These are phyloP conservation scores for Contarinia nasturtii DNA, from an alignment of 1,140 invertebrate genomes.

Conservation along the genomic window DNA sequence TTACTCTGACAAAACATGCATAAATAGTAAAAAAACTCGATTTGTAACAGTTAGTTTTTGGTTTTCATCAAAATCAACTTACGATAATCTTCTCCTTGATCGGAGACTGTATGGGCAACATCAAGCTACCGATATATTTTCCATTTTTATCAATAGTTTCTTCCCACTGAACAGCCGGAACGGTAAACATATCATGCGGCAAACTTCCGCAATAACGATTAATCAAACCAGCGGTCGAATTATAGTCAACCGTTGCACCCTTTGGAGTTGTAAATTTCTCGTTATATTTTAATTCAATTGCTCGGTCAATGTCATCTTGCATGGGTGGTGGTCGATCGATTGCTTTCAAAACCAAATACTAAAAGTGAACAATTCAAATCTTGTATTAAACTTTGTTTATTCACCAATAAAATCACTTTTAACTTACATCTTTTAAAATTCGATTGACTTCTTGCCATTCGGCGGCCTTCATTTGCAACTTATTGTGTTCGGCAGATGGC, in stretches of 20 bases:
- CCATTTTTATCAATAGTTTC: constrained; percentile 11
- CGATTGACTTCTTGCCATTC: constrained; percentile 23
- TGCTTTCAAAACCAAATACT: constrained; percentile 40
- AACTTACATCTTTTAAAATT: constrained; percentile 11
- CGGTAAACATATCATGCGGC: constrained; percentile 66
- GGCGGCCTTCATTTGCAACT: constrained; percentile 14
- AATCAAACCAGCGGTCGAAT: constrained; percentile 29
- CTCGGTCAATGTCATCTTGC: constrained; percentile 26
- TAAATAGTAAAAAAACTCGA: not conserved
- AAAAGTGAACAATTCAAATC: constrained; percentile 11
- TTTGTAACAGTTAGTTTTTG: not conserved
- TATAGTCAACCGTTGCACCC: constrained; percentile 11
- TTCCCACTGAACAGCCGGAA: constrained; percentile 48
- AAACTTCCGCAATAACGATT: constrained; percentile 62
- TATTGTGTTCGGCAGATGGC: constrained; percentile 6
- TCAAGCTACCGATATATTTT: constrained; percentile 25
- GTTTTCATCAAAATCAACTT: constrained; percentile 7
- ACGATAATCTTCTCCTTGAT: constrained; percentile 33
- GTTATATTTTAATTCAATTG: constrained; percentile 21
- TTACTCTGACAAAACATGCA: constrained; percentile 34
- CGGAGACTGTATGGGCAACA: constrained; percentile 54
- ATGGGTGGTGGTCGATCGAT: constrained; percentile 28
- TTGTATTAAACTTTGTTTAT: no score
- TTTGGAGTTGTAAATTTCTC: constrained; percentile 7
- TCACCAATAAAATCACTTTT: no score